Evolutionary conservation across 2,888 invertebrate genomes (phyloP).

Genomic region (Synergus itoensis): DNA sequence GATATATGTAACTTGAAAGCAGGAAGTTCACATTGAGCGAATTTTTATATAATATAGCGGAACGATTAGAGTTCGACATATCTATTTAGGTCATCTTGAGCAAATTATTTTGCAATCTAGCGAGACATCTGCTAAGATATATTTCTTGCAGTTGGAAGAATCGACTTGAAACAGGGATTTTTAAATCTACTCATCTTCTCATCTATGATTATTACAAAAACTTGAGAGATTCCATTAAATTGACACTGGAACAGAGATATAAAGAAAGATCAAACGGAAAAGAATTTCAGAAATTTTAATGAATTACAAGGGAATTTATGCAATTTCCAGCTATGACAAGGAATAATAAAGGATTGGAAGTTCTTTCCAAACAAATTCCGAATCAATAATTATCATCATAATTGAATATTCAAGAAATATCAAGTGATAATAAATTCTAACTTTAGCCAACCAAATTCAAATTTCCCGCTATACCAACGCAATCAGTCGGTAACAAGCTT

Average conservation of each 20-base stretch:
- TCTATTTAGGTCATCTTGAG: neutral
- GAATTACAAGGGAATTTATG: too few species aligned
- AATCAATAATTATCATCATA: too few species aligned
- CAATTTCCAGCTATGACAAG: too few species aligned
- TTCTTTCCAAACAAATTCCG: too few species aligned
- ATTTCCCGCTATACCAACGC: neutral
- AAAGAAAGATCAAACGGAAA: too few species aligned
- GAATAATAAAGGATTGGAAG: too few species aligned
- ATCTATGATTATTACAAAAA: too few species aligned
- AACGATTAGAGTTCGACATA: neutral
- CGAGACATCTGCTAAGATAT: too few species aligned
- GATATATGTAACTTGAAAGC: neutral
- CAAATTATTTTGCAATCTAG: neutral
- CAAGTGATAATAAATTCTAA: neutral
- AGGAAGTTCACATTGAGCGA: neutral
- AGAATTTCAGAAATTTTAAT: too few species aligned
- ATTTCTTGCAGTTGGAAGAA: neutral
- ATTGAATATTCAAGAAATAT: slow-evolving; percentile 18
- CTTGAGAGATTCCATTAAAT: too few species aligned
- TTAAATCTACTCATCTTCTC: too few species aligned
- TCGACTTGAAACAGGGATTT: neutral
- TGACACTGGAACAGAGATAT: too few species aligned
- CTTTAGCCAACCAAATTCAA: neutral
- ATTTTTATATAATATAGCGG: neutral
- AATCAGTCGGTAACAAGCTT: neutral